Evolutionary conservation across 2,113 vertebrate genomes (phyloP), one percentile per base, ranked within the genome.

Genomic region (Dissostichus mawsoni): DNA sequence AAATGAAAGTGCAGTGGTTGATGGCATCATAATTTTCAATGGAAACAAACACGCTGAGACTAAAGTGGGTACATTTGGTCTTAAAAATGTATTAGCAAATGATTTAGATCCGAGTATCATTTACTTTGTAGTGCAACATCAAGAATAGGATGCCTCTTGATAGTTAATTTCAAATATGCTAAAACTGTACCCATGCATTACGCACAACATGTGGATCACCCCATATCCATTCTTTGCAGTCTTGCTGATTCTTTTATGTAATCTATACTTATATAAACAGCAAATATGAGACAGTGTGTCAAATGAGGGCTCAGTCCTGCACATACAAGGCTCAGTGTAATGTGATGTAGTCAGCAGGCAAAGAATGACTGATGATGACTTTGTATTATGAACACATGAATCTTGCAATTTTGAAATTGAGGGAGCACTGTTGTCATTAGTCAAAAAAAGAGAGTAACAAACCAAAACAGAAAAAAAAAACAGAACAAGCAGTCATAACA

Each of bases 391-490:
- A 44, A 53, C 53, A 66, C 36, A 71, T 16, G 14, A 47, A 75
- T 87, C 23, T 69, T 51, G 67, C 45, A 55, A 58, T 73, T 50
- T 81, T 70, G 56, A 76, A 85, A 72, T 59, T 45, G 89, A 93
- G 93, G 94, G 92, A 94, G 93, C 94, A 94, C 89, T 90, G 91
- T 92, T 89, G 66, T 76, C 61, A 83, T 76, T 41, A 74, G 78
- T 74, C 66, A 76, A 69, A 84, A 67, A 78, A 74, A 74, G 84
- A 75, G 11, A 84, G 33, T 4, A 73, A 63, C 25, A 13, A 76
- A 82, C 70, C 2, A 33, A 80, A 84, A 76, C 53, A 77, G 74
- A 77, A 80, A 62, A 9, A 17, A 65, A 79, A 45, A 80, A 81
- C 59, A 78, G 57, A 90, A 85, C 74, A 86, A 88, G 83, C 89